Percentiles rank a stretch among this genome's conserved stretches.
phyloP scores from a whole-genome alignment of 2,113 vertebrate genomes.

The Leptodactylus fuscus region DNA sequence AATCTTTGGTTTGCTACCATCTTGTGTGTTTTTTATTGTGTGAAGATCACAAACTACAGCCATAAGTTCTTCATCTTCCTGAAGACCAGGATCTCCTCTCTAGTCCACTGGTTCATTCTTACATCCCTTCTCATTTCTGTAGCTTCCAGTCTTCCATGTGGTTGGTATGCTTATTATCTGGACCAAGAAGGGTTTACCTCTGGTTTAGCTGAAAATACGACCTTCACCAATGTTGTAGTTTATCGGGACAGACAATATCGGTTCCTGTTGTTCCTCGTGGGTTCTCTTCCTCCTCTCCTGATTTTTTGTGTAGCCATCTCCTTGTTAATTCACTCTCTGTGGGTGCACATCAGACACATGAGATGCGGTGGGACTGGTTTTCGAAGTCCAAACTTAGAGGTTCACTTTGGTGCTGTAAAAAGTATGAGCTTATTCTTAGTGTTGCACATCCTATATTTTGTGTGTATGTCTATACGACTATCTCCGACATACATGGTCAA shows the following conservation, averaged over 20 bases:
- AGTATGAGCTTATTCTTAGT: not conserved
- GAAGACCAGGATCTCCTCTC: slow-evolving; percentile 3
- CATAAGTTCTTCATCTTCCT: not conserved
- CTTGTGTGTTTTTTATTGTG: slow-evolving; percentile 15
- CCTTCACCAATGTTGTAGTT: not conserved
- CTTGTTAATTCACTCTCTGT: not conserved
- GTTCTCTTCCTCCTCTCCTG: not conserved
- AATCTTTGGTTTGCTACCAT: slow-evolving; percentile 5
- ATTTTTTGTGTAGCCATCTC: not conserved
- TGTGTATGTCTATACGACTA: not conserved
- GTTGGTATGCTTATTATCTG: not conserved
- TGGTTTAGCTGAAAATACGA: not conserved
- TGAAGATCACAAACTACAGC: slow-evolving; percentile 30
- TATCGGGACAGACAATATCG: too few species aligned
- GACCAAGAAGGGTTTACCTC: too few species aligned
- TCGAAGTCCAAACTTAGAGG: not conserved
- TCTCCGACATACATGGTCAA: too few species aligned
- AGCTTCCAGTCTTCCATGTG: not conserved
- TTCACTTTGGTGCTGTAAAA: not conserved
- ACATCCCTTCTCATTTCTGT: not conserved
- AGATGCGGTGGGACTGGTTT: not conserved
- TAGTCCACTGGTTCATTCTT: not conserved
- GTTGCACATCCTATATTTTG: not conserved
- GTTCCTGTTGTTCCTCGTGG: not conserved
- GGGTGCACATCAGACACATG: not conserved